Percentiles rank a stretch among this genome's conserved stretches.
These are phyloP conservation scores for Enteromius thamalakanensis DNA, from an alignment of 2,797 vertebrate genomes.

Conservation along the genomic window DNA sequence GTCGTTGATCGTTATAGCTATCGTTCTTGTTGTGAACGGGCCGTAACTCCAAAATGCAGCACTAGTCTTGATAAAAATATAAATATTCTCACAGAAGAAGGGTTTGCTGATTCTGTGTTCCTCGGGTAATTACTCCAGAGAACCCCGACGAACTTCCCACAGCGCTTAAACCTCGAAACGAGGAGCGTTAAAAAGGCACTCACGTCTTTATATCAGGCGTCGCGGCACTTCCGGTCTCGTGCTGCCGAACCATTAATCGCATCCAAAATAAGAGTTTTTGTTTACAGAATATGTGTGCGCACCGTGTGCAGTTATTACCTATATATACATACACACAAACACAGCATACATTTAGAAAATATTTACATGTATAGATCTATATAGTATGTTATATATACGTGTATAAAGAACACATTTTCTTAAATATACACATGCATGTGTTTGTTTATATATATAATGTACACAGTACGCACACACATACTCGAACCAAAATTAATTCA, in stretches of 20 bases:
- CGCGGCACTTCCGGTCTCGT: not conserved
- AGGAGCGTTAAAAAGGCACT: conserved; percentile 23
- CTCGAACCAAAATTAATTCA: too few relatives aligned
- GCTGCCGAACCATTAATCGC: not conserved
- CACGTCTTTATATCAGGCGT: not conserved
- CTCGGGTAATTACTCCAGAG: not conserved
- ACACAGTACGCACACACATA: too few relatives aligned
- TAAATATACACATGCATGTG: too few relatives aligned
- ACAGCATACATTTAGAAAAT: too few relatives aligned
- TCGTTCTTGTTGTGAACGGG: not conserved
- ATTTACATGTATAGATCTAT: too few relatives aligned
- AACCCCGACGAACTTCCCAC: not conserved
- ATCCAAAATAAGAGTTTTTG: not conserved
- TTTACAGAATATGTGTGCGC: not conserved
- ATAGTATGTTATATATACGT: too few relatives aligned
- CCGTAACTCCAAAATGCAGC: not conserved
- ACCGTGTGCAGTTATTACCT: not conserved
- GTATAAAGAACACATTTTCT: too few relatives aligned
- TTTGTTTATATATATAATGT: not conserved
- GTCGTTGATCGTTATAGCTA: not conserved
- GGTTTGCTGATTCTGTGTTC: not conserved
- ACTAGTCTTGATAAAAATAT: not conserved
- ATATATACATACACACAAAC: not conserved
- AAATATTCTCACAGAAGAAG: not conserved
- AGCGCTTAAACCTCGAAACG: not conserved